Percentiles rank a stretch among this genome's conserved stretches.
phyloP scores from a whole-genome alignment of 2,113 vertebrate species.

The Madoqua kirkii region DNA sequence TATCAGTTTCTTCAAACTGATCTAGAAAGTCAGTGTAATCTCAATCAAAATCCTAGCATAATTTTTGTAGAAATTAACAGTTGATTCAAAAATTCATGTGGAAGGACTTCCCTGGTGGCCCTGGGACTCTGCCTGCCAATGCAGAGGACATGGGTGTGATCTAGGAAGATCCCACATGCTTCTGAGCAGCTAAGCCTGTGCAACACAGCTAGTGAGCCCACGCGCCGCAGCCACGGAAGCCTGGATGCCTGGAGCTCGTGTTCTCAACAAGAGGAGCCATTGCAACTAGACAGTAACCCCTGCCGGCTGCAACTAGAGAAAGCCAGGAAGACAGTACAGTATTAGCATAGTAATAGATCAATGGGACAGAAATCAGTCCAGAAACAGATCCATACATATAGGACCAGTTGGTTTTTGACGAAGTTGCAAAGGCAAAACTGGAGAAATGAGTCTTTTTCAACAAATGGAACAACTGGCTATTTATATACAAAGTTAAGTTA shows the following conservation, averaged over 20 bases:
- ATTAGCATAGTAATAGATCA: not conserved
- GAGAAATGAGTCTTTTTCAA: not conserved
- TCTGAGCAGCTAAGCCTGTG: not conserved
- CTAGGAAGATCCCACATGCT: not conserved
- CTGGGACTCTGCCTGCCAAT: not conserved
- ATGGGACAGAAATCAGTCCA: not conserved
- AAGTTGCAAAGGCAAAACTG: not conserved
- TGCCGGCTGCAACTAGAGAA: not conserved
- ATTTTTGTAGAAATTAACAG: not conserved
- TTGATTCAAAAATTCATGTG: not conserved
- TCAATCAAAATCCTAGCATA: not conserved
- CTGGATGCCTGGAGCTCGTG: not conserved
- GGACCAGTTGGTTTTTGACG: not conserved
- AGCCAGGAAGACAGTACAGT: not conserved
- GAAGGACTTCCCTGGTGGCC: not conserved
- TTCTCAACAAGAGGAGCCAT: not conserved
- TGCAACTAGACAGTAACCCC: not conserved
- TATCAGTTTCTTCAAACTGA: not conserved
- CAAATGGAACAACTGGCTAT: not conserved
- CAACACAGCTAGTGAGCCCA: not conserved
- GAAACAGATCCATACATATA: not conserved
- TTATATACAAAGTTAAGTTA: not conserved
- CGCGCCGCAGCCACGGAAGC: accelerated
- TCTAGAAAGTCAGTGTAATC: not conserved
- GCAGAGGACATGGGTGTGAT: not conserved